Base-by-base conservation (phyloP, 2,113 vertebrate genomes). In the Egretta garzetta region DNA sequence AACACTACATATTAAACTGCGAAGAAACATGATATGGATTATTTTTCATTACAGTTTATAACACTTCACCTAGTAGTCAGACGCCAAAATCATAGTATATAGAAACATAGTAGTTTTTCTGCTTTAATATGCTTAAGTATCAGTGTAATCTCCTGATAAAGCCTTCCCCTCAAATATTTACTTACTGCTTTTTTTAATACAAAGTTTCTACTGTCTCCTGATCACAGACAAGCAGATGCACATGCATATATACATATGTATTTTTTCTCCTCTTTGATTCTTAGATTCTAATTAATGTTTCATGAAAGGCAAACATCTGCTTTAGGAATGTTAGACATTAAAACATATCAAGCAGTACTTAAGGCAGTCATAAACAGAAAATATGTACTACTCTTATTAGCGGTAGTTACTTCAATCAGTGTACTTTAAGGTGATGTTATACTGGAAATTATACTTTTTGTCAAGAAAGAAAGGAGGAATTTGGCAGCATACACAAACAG, bases 271-370 rank as follows among this genome's bases (percentile, higher is more conserved):
- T 89, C 76, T 93, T 84, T 88, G 26, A 94, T 84, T 74, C 43
- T 89, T 45, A 82, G 60, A 62, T 87, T 93, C 77, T 85, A 96
- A 73, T 53, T 93, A 70, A 87, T 80, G 68, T 96, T 95, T 86
- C 53, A 86, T 88, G 77, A 76, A 95, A 91, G 67, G 91, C 81
- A 94, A 97, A 82, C 84, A 91, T 56, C 72, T 81, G 74, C 62
- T 66, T 93, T 90, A 91, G 92, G 70, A 83, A 79, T 85, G 60
- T 73, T 50, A 91, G 75, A 94, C 59, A 63, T 80, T 80, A 84
- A 76, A 85, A 52, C 71, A 7, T 56, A 95, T 90, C 75, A 94
- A 97, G 39, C 35, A 90, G 39, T 73, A 71, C 81, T 93, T 90
- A 85, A 72, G 37, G 88, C 1, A 4, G 95, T 63, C 55, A 96